Evolutionary conservation across 2,797 vertebrate genomes (phyloP).

Genomic region (Orestias chungarensis): DNA sequence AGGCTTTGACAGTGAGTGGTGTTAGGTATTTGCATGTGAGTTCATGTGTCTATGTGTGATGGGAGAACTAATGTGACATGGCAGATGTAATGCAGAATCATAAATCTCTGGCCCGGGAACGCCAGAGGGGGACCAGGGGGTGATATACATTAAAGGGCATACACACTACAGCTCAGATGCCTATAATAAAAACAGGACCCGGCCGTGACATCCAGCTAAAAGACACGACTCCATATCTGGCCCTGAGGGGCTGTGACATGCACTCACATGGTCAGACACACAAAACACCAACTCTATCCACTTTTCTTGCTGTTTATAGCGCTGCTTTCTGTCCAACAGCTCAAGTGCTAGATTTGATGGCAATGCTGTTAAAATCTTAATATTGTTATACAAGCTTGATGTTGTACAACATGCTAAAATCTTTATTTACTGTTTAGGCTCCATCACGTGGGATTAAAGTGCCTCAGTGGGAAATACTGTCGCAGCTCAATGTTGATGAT

Average conservation of each 20-base stretch:
- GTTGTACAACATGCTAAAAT: constrained; percentile 65
- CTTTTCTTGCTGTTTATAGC: constrained; percentile 71
- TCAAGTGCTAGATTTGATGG: constrained; percentile 62
- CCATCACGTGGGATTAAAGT: constrained; percentile 12
- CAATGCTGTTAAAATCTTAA: constrained; percentile 72
- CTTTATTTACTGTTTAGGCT: constrained; percentile 39
- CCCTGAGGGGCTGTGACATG: constrained; percentile 60
- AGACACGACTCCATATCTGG: constrained; percentile 67
- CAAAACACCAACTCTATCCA: constrained; percentile 63
- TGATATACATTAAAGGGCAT: constrained; percentile 63
- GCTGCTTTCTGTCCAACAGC: constrained; percentile 62
- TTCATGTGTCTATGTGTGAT: constrained; percentile 67
- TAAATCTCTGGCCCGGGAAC: constrained; percentile 80
- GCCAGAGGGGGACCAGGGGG: constrained; percentile 61
- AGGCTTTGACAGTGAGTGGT: constrained; percentile 36
- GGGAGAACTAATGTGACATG: constrained; percentile 79
- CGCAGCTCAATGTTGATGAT: constrained; percentile 10
- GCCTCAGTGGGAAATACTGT: constrained; percentile 27
- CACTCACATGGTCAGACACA: constrained; percentile 26
- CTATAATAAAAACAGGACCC: constrained; percentile 70
- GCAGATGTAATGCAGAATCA: constrained; percentile 76
- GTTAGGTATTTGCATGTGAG: constrained; percentile 35
- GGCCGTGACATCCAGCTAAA: constrained; percentile 66
- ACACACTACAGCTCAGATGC: constrained; percentile 42
- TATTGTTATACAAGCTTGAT: constrained; percentile 62